phyloP scores from a whole-genome alignment of 2,888 invertebrate species.

The Chrysina gloriosa region DNA sequence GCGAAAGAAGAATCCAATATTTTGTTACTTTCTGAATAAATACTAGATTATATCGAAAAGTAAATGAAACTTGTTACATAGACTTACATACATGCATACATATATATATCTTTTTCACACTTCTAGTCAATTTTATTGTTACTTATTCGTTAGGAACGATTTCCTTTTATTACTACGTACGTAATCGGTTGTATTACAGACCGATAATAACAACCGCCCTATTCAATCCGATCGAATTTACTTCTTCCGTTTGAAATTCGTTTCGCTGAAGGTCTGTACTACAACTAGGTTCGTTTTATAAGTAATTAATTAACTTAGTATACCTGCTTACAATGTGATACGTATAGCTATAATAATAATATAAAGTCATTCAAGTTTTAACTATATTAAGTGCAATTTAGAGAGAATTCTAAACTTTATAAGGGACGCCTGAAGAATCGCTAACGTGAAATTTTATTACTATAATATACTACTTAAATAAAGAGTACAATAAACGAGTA shows the following conservation, averaged over 20 bases:
- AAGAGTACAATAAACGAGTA: constrained; percentile 34
- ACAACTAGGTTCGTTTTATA: constrained; percentile 17
- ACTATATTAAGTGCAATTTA: constrained; percentile 48
- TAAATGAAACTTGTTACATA: not conserved
- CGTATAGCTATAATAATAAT: constrained; percentile 41
- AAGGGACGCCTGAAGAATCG: constrained; percentile 27
- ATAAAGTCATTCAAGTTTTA: constrained; percentile 36
- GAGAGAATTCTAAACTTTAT: constrained; percentile 47
- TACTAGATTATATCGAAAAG: not conserved
- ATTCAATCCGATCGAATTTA: not conserved
- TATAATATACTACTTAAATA: constrained; percentile 31
- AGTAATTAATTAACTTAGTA: constrained; percentile 50
- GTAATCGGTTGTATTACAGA: constrained; percentile 30
- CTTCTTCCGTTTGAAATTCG: not conserved
- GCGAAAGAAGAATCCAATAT: too few relatives aligned
- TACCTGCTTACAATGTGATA: constrained; percentile 64
- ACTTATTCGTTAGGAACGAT: constrained; percentile 35
- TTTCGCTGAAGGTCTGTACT: not conserved
- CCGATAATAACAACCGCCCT: not conserved
- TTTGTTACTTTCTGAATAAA: too few relatives aligned
- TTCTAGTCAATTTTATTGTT: constrained; percentile 43
- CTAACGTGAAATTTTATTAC: constrained; percentile 28
- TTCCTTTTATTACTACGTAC: constrained; percentile 18
- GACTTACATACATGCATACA: not conserved
- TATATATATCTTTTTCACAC: constrained; percentile 28